Percentiles rank a stretch among this genome's conserved stretches.
Evolutionary conservation across 2,797 vertebrate genomes (phyloP).

Genomic region (Syndactyla subalaris): DNA sequence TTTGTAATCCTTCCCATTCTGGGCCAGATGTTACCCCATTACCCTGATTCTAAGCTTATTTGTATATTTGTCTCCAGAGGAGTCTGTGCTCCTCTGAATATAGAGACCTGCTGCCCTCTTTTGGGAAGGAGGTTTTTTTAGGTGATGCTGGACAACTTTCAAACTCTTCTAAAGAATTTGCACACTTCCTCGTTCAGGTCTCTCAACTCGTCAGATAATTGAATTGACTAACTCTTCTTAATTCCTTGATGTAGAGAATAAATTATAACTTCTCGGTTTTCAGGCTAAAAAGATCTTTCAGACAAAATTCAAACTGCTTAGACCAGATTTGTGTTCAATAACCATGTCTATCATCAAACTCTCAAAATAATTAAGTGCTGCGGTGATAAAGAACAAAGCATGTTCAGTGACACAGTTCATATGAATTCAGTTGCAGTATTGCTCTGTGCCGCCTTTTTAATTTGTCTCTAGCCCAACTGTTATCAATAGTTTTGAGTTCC

Average conservation of each 20-base stretch:
- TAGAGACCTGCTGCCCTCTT: neutral
- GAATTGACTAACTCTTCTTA: neutral
- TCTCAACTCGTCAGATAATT: neutral
- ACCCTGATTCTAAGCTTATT: neutral
- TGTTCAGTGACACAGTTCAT: neutral
- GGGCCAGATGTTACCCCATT: neutral
- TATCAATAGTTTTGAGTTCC: neutral
- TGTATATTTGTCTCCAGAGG: neutral
- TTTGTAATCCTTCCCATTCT: neutral
- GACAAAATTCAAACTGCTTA: neutral
- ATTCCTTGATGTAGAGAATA: neutral
- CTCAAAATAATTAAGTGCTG: slow-evolving; percentile 26
- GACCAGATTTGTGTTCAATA: neutral
- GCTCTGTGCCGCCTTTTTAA: neutral
- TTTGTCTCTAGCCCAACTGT: neutral
- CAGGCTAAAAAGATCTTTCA: slow-evolving; percentile 10
- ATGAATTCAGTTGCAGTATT: neutral
- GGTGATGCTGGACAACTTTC: neutral
- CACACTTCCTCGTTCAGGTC: neutral
- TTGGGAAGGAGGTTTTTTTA: neutral
- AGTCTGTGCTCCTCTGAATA: neutral
- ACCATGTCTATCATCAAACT: neutral
- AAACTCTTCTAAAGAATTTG: neutral
- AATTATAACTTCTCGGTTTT: neutral
- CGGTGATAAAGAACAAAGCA: neutral